Base-by-base conservation (phyloP, 2,797 vertebrate species). In the Pelodytes ibericus region DNA sequence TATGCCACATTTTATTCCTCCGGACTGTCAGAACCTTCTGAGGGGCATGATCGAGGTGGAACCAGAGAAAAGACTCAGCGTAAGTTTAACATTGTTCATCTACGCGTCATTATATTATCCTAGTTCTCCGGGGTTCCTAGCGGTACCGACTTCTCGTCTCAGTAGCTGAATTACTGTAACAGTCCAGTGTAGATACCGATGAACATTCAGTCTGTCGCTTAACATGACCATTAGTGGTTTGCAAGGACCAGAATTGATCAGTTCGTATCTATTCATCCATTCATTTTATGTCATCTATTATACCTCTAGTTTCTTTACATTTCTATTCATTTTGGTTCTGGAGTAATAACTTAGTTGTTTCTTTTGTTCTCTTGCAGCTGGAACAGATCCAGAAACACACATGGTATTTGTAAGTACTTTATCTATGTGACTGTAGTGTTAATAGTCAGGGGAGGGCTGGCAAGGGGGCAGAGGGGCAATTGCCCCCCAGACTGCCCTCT, bases 1-100 rank as follows among this genome's bases (percentile, higher is more conserved):
- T 85, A 96, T 97, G 94, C 95, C 95, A 3, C 95, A 96, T 88
- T 97, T 97, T 88, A 96, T 97, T 76, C 94, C 94, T 0, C 95
- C 95, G 0, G 95, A 96, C 89, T 96, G 94, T 87, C 95, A 96
- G 89, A 93, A 93, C 59, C 89, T 96, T 81, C 89, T 96, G 61
- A 86, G 94, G 74, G 95, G 95, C 76, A 96, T 97, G 95, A 97
- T 97, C 10, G 95, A 96, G 84, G 94, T 96, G 88, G 93, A 96
- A 84, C 93, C 96, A 0, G 95, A 96, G 72, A 96, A 96, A 79
- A 92, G 96, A 77, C 93, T 97, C 80, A 94, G 94, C 81, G 95
- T 97, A 87, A 81, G 90, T 81, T 70, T 24, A 53, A 24, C n/a
- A 53, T 2, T 24, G 33, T 47, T n/a, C n/a, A n/a, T n/a, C n/a